These are phyloP conservation scores for Corapipo altera DNA, from an alignment of 2,113 vertebrate genomes.

Conservation along the genomic window DNA sequence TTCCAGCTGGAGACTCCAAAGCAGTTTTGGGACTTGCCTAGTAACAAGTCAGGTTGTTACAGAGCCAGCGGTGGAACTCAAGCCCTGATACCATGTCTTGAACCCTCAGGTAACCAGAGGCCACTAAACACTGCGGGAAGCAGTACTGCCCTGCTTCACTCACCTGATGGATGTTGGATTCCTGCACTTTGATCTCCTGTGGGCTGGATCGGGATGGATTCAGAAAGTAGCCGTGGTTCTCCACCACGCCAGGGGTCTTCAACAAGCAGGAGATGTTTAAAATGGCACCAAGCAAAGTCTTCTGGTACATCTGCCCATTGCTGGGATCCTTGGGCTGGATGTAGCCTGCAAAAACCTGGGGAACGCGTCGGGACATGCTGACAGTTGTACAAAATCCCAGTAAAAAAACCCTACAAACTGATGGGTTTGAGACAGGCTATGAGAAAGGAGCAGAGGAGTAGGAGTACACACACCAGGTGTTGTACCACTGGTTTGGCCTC, in stretches of 20 bases:
- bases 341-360: conserved; percentile 88
- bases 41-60: not conserved
- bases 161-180: conserved; percentile 97
- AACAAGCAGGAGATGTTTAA: conserved; percentile 92
- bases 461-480: rapidly evolving
- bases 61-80: not conserved
- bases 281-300: conserved; percentile 85
- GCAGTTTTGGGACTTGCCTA: not conserved
- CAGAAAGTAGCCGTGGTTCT: conserved; percentile 92
- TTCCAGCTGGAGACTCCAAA: not conserved
- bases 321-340: conserved; percentile 92
- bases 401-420: not conserved
- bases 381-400: not conserved
- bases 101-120: not conserved
- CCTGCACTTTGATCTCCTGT: conserved; percentile 96
- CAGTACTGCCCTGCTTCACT: not conserved
- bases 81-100: rapidly evolving
- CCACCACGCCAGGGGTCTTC: conserved; percentile 93
- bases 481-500: no score
- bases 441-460: not conserved
- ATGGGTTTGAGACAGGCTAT: not conserved
- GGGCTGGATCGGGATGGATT: conserved; percentile 92
- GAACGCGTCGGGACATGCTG: not conserved
- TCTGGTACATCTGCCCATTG: conserved; percentile 95
- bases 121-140: rapidly evolving